Evolutionary conservation across 2,113 vertebrate species (phyloP), one percentile per base, ranked within the genome.

Genomic region (Notechis scutatus): DNA sequence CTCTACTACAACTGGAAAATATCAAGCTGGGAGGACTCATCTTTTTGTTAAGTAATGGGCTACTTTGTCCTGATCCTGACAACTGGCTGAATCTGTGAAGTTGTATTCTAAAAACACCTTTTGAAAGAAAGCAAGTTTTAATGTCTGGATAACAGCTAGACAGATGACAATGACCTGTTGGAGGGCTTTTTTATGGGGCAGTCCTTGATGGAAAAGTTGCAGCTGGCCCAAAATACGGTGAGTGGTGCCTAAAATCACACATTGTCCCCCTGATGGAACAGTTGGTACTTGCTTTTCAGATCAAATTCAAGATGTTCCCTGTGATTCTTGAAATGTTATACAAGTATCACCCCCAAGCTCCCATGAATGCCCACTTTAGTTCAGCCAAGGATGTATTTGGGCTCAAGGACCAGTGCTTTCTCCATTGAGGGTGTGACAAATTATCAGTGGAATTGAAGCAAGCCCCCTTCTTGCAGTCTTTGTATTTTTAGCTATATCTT

Each of bases 11-110:
- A 7, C 7, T 81, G 74, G 3, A 42, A 81, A 81, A 21, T 42
- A 81, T 21, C 74, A 21, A 42, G 34, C 20, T 81, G 34, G 42
- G 45, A 4, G 20, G 21, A 56, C 2, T 4, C 18, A 5, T 69
- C 45, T 42, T 47, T 47, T n/a, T 21, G 26, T 85, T 85, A 24
- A 57, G 1, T 23, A 1, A 81, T 54, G 90, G 9, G 90, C 24
- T 0, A 0, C 7, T 23, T 93, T 56, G 0, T 2, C 0, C 4
- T 0, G 0, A 7, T 52, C 93, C 92, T 18, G 90, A 29, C 0
- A 3, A 85, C 39, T 93, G 89, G 87, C 3, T 26, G 56, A 2
- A 2, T 88, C 64, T 92, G 93, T 15, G 54, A 12, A 12, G 24
- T 93, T 54, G 10, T 91, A 0, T 88, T 74, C 88, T 11, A 59